Evolutionary conservation across 2,113 vertebrate species (phyloP).

Genomic region (Emydocephalus ijimae): DNA sequence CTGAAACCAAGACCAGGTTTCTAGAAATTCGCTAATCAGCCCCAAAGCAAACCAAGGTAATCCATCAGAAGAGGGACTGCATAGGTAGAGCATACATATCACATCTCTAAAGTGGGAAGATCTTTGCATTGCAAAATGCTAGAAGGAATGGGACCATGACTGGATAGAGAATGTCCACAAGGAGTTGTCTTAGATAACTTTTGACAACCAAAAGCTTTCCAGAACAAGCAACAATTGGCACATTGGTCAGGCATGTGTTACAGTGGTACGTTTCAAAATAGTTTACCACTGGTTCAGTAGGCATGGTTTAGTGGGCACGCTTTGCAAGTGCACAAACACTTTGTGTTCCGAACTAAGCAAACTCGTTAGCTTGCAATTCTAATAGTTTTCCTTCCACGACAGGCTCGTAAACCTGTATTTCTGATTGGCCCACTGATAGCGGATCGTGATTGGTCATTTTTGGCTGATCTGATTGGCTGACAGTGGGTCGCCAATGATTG

Average conservation of each 20-base stretch:
- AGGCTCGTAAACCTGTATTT: no score
- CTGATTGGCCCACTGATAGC: no score
- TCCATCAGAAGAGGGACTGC: neutral
- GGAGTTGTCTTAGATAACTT: neutral
- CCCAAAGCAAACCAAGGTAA: neutral
- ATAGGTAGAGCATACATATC: neutral
- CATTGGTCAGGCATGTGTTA: neutral
- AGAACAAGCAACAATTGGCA: neutral
- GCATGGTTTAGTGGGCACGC: no score
- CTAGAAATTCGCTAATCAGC: neutral
- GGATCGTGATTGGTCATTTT: no score
- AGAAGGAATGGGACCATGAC: neutral
- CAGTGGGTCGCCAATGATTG: no score
- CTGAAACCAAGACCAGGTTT: neutral
- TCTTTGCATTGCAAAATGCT: neutral
- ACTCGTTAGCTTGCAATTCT: no score
- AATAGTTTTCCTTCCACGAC: no score
- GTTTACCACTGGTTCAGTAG: no score
- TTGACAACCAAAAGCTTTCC: neutral
- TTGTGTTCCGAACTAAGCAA: no score
- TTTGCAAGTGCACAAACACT: no score
- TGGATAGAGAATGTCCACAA: neutral
- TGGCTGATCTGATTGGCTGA: no score
- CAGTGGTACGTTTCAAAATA: no score
- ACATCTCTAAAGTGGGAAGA: neutral